Conservation (phyloP, 2,888 invertebrate species). For the Lithophane semibrunnea region DNA sequence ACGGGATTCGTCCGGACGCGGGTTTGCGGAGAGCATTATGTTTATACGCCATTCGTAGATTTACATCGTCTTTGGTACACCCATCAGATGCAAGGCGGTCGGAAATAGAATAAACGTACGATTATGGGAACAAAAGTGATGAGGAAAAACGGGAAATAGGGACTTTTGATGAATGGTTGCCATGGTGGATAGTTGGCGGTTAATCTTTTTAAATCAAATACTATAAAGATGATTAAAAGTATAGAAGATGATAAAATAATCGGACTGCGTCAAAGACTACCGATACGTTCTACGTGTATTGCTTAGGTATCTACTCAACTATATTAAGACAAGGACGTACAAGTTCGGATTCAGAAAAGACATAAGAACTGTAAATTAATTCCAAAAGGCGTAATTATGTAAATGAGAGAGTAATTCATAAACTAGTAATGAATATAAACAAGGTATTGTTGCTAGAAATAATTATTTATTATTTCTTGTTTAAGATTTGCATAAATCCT, state of each 20-base stretch:
- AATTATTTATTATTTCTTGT: slow-evolving; percentile 12
- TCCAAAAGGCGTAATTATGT: slow-evolving; percentile 41
- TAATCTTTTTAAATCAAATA: not conserved
- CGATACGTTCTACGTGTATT: too few relatives aligned
- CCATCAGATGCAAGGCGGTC: slow-evolving; percentile 25
- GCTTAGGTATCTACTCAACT: too few relatives aligned
- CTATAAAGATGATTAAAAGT: not conserved
- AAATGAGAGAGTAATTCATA: slow-evolving; percentile 51
- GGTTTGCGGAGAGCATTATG: slow-evolving; percentile 41
- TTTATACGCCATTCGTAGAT: slow-evolving; percentile 45
- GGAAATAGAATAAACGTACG: slow-evolving; percentile 8
- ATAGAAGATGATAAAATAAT: not conserved
- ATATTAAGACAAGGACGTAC: not conserved
- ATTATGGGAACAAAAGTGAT: not conserved
- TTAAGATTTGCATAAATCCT: slow-evolving; percentile 9
- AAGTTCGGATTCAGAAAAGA: not conserved
- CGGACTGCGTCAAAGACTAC: not conserved
- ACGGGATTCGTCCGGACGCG: slow-evolving; percentile 26
- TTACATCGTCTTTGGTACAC: slow-evolving; percentile 32
- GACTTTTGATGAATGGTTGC: not conserved
- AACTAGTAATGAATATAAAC: slow-evolving; percentile 42
- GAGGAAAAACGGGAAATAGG: not conserved
- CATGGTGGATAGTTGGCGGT: too few relatives aligned
- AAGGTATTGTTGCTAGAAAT: slow-evolving; percentile 45
- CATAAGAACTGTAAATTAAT: slow-evolving; percentile 30